These are phyloP conservation scores for Micronycteris hirsuta DNA, from an alignment of 2,113 vertebrate genomes.

Conservation along the genomic window DNA sequence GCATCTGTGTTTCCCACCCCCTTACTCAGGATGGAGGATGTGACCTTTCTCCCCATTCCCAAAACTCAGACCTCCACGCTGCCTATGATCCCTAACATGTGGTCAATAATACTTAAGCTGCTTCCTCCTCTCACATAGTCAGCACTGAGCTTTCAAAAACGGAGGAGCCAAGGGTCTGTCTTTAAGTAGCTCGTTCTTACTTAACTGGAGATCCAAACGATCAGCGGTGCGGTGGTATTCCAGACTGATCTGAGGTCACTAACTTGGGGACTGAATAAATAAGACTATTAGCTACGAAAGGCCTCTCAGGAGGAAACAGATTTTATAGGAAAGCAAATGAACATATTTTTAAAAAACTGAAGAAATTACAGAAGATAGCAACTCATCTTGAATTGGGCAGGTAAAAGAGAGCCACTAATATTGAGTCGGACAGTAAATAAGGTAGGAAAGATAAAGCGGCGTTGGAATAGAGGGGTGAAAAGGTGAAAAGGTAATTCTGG, in stretches of 20 bases:
- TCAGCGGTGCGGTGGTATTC: background rate
- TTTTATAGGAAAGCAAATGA: background rate
- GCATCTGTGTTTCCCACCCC: background rate
- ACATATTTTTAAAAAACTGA: background rate
- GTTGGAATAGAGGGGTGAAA: background rate
- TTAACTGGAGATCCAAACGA: background rate
- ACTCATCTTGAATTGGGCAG: background rate
- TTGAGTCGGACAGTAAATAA: background rate
- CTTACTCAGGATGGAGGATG: background rate
- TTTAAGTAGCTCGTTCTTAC: background rate
- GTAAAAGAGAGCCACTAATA: background rate
- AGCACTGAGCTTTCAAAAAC: background rate
- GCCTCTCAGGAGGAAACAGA: background rate
- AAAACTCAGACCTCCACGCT: background rate
- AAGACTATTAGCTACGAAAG: background rate
- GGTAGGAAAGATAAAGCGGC: background rate
- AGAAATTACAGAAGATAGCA: background rate
- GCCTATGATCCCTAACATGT: background rate
- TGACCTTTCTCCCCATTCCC: background rate
- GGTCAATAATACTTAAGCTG: background rate
- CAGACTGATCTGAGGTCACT: background rate
- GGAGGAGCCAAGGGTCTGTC: background rate
- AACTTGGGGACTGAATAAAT: background rate
- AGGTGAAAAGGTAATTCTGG: background rate
- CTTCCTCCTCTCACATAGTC: background rate